A percentile compares a stretch with the other conserved stretches of the same genome.
Evolutionary conservation across 2,888 invertebrate species (phyloP).

Genomic region (Eustalomyia histrio): DNA sequence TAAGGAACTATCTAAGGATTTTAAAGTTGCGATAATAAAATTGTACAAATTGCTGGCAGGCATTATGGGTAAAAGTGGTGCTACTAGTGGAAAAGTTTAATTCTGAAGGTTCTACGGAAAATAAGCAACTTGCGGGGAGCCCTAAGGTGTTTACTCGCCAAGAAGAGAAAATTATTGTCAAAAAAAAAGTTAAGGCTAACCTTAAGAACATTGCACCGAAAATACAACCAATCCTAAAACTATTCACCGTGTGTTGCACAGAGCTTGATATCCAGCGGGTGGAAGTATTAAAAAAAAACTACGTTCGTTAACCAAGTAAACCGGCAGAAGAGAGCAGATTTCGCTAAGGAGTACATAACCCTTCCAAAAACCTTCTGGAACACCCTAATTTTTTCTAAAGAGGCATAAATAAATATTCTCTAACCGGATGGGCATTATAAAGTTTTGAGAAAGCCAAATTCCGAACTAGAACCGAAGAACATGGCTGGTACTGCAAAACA

Average conservation of each 20-base stretch:
- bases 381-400: conserved; percentile 43
- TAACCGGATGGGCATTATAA: conserved; percentile 36
- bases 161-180: not conserved
- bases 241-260: conserved; percentile 14
- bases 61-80: conserved; percentile 3
- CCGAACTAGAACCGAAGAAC: not conserved
- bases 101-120: conserved; percentile 10
- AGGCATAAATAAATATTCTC: conserved; percentile 46
- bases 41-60: conserved; percentile 4
- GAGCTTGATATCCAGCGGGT: not conserved
- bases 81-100: conserved; percentile 5
- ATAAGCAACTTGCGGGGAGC: not conserved
- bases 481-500: conserved; percentile 17
- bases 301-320: conserved; percentile 12
- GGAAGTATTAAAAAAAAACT: conserved; percentile 19
- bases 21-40: conserved; percentile 6
- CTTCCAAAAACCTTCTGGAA: conserved; percentile 9
- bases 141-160: conserved; percentile 11
- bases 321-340: not conserved
- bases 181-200: too few relatives aligned
- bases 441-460: conserved; percentile 38
- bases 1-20: conserved; percentile 1
- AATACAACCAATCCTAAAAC: conserved; percentile 14
- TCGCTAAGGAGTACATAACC: conserved; percentile 25
- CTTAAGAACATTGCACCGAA: too few relatives aligned